phyloP scores from a whole-genome alignment of 2,113 vertebrate species.

The Heterotis niloticus region DNA sequence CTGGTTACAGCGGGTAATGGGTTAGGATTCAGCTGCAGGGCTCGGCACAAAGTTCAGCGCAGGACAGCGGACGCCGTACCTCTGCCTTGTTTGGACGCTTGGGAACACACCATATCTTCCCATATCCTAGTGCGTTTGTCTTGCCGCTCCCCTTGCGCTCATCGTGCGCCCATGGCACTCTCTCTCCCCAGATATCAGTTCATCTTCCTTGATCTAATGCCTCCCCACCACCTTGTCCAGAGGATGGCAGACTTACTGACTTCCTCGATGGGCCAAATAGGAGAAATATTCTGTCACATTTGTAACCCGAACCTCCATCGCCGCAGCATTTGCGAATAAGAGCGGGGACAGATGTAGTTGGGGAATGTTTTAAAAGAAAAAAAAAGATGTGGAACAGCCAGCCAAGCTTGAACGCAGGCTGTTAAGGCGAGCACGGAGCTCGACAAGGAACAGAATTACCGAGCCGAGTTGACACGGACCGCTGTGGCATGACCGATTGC shows the following conservation, averaged over 20 bases:
- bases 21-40: not conserved
- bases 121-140: not conserved
- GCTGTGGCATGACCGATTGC: not conserved
- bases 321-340: conserved; percentile 1
- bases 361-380: not conserved
- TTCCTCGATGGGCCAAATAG: too few relatives aligned
- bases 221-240: too few relatives aligned
- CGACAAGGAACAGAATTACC: not conserved
- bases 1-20: too few relatives aligned
- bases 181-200: too few relatives aligned
- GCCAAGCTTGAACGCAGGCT: conserved; percentile 8
- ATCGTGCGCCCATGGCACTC: not conserved
- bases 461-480: not conserved
- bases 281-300: not conserved
- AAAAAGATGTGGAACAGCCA: not conserved
- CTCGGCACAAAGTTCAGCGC: not conserved
- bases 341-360: not conserved
- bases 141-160: not conserved
- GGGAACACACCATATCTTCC: not conserved
- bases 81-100: not conserved
- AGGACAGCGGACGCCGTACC: not conserved
- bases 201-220: too few relatives aligned
- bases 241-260: too few relatives aligned
- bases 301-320: not conserved
- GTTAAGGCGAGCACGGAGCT: not conserved